Base-by-base conservation (phyloP, 2,888 invertebrate species). In the Nipponacmea schrenckii region DNA sequence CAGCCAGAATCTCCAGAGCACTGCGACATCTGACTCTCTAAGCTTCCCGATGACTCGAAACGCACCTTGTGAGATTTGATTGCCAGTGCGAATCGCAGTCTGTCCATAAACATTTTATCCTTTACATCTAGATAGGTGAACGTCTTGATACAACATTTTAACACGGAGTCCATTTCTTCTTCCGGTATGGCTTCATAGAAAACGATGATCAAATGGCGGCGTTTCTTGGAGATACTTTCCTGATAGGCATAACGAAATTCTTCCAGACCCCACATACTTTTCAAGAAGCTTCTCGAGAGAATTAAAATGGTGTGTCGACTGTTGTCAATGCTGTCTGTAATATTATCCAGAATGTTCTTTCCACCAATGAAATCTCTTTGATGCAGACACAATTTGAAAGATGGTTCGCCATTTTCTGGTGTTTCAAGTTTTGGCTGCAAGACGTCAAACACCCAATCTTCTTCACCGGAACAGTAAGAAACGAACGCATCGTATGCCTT, bases 91-190 rank as follows among this genome's bases (percentile, higher is more conserved):
- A 95, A 96, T 85, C 94, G 92, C 77, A 97, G 91, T 82, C 95
- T 93, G 89, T 96, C 96, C 96, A 96, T 96, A 91, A 97, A 97
- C 87, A 95, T 92, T 83, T 94, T 94, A 89, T 97, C 96, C 81
- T 94, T 94, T 93, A 95, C 96, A 79, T 94, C 92, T 76, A 96
- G 92, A 67, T 94, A 92, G 73, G 94, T 94, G 85, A 95, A 94
- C 69, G 94, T 94, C 89, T 95, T 94, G 79, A 96, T 91, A 89
- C 95, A 95, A 80, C 95, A 91, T 85, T 95, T 92, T 85, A 96
- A 93, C 87, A 96, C 95, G 1, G 94, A 94, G 89, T 95, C 95
- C 81, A 95, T 91, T 88, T 95, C 94, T 86, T 94, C 93, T 82
- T 93, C 93, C 24, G 94, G 93, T 81, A 95, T 93, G 89, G 95